A percentile compares a stretch with the other conserved stretches of the same genome.
Conservation (phyloP, 2,888 invertebrate genomes). For the Heteromurus nitidus region DNA sequence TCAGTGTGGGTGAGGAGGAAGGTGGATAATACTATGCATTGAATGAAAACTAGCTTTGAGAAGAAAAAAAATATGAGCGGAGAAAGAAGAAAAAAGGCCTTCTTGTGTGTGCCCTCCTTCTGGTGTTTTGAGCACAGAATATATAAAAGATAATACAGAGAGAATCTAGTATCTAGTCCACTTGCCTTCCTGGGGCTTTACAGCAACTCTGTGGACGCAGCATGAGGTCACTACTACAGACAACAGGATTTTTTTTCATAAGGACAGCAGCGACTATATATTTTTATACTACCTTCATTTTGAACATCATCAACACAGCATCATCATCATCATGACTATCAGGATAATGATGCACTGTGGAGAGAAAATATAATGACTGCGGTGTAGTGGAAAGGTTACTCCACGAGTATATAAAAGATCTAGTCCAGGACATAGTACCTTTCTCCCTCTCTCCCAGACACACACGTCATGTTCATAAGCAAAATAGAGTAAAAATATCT, state of each 20-base stretch:
- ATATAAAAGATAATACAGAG: conserved; percentile 4
- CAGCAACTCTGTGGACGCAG: conserved; percentile 40
- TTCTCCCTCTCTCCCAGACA: no score
- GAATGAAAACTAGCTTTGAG: conserved; percentile 4
- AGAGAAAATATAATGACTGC: no score
- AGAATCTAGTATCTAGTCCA: conserved; percentile 41
- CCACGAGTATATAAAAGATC: no score
- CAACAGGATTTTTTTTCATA: neutral
- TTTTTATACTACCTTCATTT: conserved; percentile 24
- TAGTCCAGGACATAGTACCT: no score
- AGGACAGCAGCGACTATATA: neutral
- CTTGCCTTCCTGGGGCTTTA: conserved; percentile 45
- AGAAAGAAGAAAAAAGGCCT: no score
- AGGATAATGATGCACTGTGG: conserved; percentile 38
- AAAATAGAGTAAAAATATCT: no score
- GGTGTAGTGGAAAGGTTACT: no score
- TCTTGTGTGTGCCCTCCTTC: no score
- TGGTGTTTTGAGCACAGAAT: neutral
- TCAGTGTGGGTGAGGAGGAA: neutral
- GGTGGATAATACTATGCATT: conserved; percentile 11
- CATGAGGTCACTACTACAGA: conserved; percentile 31
- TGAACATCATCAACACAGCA: conserved; percentile 30
- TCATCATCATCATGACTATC: conserved; percentile 46
- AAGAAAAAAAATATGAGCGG: neutral
- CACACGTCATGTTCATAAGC: no score